Evolutionary conservation across 2,888 invertebrate genomes (phyloP), one percentile per base, ranked within the genome.

Genomic region (Chrysopilus asiliformis): DNA sequence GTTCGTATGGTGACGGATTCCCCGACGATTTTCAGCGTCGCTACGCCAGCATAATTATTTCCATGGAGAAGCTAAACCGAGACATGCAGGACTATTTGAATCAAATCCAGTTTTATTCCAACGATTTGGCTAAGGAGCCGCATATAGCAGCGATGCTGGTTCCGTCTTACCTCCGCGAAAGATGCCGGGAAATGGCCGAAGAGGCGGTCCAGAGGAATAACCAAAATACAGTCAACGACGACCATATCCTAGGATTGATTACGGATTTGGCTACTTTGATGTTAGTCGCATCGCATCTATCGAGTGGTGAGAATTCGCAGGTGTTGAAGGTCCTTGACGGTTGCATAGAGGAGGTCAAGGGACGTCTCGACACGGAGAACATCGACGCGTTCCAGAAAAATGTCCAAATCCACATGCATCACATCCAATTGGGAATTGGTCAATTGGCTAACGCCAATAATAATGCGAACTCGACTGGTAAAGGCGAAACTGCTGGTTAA

Each of bases 271-370:
- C 90, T 13, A 89, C 91, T 2, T 69, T 95, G 20, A 78, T 95
- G 76, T 49, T 62, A 36, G 57, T 63, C 3, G 56, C 58, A 10
- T 62, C 63, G 19, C 57, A 60, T 42, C 38, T 64, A 27, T 80
- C 81, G 59, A 79, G 80, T 2, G 81, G 86, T 54, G 77, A 83
- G 56, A 91, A 86, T 60, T 83, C 87, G 3, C 90, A 89, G 62
- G 91, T 94, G 56, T 68, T 93, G 36, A 82, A 84, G 60, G 84
- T 89, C 14, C 66, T 91, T 29, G 86, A 90, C 64, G 91, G 89
- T 14, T 87, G 93, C 26, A 79, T 94, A 68, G 81, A 83, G 51
- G 83, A 90, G 55, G 85, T 93, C 34, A 84, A 86, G 60, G 71
- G 76, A 40, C 79, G 82, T 52, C 61, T 91, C 37, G 76, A 77